Evolutionary conservation across 1,140 invertebrate species (phyloP), one percentile per base, ranked within the genome.

Genomic region (Caenorhabditis latens): DNA sequence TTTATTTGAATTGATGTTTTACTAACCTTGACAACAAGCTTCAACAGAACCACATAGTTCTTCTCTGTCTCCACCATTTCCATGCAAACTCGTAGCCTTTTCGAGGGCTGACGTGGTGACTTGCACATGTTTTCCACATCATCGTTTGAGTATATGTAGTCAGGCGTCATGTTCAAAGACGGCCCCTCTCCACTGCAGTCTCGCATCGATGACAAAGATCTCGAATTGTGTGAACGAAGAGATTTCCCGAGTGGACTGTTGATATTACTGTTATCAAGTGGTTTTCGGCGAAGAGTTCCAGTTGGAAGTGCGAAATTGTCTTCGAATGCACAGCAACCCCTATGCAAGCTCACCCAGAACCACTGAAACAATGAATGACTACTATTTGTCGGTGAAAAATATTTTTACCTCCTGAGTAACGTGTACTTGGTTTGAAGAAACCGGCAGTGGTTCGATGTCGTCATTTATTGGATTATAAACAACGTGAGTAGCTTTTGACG

Each of bases 271-370:
- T 50, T 79, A 14, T 79, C 71, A 2, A 79, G 83, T 32, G 50
- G 83, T 63, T 86, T 58, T n/a, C 84, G 53, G 14, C 42, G 14
- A 16, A 65, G 79, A 14, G 63, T 85, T 88, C 63, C 84, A 71
- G 71, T 85, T 42, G 83, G 71, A 82, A 67, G 75, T 43, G 94
- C 93, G 97, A 97, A 87, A 96, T 95, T 57, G 90, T 95, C 95
- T 93, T 98, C 97, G 91, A 96, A 95, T 61, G 96, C 96, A 92
- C 96, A 96, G 89, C 95, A 96, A 90, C 97, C 96, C 94, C 98
- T 97, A 93, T 99, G 97, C 83, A 99, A 96, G 58, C 96, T 97
- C 0, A 95, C 96, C 97, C 97, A 98, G 93, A 99, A 99, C 97
- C 97, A 99, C 94, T 98, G 96, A 67, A 91, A 79, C 21, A 43